Evolutionary conservation across 2,888 invertebrate species (phyloP).

Genomic region (Tyria jacobaeae): DNA sequence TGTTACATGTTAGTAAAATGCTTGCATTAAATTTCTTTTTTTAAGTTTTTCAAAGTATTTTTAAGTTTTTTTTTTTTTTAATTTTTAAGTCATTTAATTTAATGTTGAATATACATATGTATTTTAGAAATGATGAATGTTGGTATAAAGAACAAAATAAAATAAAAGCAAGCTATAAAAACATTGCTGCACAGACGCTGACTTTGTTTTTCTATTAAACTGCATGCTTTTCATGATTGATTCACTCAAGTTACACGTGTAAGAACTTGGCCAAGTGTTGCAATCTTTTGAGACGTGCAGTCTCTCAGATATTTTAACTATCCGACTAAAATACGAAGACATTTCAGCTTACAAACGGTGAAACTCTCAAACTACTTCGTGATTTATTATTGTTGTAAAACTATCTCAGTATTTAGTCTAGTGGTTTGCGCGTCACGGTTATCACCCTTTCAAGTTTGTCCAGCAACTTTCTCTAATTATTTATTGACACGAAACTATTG

Average conservation of each 20-base stretch:
- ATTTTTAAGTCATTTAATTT: too few relatives aligned
- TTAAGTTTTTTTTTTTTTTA: too few relatives aligned
- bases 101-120: too few relatives aligned
- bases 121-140: too few relatives aligned
- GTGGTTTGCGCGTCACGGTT: conserved; percentile 69
- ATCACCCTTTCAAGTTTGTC: conserved; percentile 60
- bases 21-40: too few relatives aligned
- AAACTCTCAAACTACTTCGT: conserved; percentile 65
- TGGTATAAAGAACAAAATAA: too few relatives aligned
- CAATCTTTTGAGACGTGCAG: conserved; percentile 39
- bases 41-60: too few relatives aligned
- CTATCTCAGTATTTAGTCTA: conserved; percentile 74
- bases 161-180: background rate
- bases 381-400: conserved; percentile 76
- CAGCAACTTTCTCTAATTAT: conserved; percentile 57
- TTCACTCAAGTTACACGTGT: conserved; percentile 22
- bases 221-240: conserved; percentile 15
- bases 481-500: too few relatives aligned
- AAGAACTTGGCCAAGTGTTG: conserved; percentile 28
- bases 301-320: conserved; percentile 38
- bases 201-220: conserved; percentile 12
- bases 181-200: conserved; percentile 4
- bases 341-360: conserved; percentile 43
- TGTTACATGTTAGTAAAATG: too few relatives aligned
- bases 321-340: conserved; percentile 43